phyloP scores from a whole-genome alignment of 2,888 invertebrate species.

The Podotricha telesiphe region DNA sequence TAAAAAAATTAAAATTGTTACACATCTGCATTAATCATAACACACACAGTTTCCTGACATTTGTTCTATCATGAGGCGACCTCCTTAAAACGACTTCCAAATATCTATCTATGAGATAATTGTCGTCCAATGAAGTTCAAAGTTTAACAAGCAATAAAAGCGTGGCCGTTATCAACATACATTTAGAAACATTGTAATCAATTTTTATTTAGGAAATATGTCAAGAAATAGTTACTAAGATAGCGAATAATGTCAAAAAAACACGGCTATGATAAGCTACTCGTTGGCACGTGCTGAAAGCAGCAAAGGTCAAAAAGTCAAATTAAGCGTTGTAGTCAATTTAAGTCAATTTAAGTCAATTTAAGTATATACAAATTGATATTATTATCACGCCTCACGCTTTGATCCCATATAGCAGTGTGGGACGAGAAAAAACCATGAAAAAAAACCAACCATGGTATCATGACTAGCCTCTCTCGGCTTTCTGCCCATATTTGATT shows the following conservation, averaged over 20 bases:
- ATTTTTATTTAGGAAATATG: slow-evolving; percentile 22
- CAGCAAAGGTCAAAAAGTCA: no score
- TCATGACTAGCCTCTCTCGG: no score
- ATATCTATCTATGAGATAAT: slow-evolving; percentile 11
- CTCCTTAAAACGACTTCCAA: slow-evolving; percentile 5
- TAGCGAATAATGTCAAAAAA: slow-evolving; percentile 20
- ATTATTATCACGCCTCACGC: no score
- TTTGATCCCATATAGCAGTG: no score
- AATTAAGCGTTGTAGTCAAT: no score
- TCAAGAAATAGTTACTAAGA: slow-evolving; percentile 22
- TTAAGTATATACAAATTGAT: no score
- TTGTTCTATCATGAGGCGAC: background rate
- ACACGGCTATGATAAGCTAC: background rate
- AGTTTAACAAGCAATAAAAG: slow-evolving; percentile 27
- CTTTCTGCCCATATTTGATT: no score
- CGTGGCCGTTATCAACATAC: slow-evolving; percentile 20
- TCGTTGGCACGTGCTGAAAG: slow-evolving; percentile 9
- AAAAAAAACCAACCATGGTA: no score
- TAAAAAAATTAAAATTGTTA: no score
- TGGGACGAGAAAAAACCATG: no score
- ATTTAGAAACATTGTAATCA: slow-evolving; percentile 27
- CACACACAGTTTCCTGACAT: background rate
- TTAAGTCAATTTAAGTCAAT: no score
- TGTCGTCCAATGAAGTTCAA: slow-evolving; percentile 24
- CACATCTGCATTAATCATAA: background rate